These are phyloP conservation scores for Scrobipalpa costella DNA, from an alignment of 2,888 invertebrate genomes.

Conservation along the genomic window DNA sequence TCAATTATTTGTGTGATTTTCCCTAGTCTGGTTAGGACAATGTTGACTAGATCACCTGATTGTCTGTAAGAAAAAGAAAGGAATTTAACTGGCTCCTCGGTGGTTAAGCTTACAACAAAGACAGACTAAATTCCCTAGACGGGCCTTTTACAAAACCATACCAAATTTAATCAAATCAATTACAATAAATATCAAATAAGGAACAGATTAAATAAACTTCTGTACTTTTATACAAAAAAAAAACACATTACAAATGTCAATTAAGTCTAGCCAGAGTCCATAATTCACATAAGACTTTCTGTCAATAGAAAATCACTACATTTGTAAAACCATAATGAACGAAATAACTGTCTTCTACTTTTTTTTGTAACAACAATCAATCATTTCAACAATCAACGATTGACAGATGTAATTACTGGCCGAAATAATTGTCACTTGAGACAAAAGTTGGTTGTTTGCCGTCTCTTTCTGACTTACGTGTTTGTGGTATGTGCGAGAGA, in stretches of 20 bases:
- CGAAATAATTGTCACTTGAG: slow-evolving; percentile 13
- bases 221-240: slow-evolving; percentile 2
- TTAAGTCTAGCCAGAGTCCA: background rate
- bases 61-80: too few species aligned
- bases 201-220: background rate
- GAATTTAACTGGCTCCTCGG: too few species aligned
- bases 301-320: slow-evolving; percentile 28
- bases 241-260: slow-evolving; percentile 10
- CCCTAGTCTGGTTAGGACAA: too few species aligned
- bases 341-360: slow-evolving; percentile 17
- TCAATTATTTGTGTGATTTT: too few species aligned
- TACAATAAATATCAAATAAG: background rate
- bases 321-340: slow-evolving; percentile 20
- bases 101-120: too few species aligned
- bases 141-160: too few species aligned
- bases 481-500: slow-evolving; percentile 2
- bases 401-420: slow-evolving; percentile 42
- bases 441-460: background rate
- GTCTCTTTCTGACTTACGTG: background rate
- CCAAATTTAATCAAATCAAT: background rate
- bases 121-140: too few species aligned
- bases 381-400: slow-evolving; percentile 34
- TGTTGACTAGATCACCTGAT: too few species aligned
- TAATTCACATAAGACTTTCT: slow-evolving; percentile 11
- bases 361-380: slow-evolving; percentile 30